phyloP scores from a whole-genome alignment of 2,113 vertebrate species.

The Lagopus leucura region DNA sequence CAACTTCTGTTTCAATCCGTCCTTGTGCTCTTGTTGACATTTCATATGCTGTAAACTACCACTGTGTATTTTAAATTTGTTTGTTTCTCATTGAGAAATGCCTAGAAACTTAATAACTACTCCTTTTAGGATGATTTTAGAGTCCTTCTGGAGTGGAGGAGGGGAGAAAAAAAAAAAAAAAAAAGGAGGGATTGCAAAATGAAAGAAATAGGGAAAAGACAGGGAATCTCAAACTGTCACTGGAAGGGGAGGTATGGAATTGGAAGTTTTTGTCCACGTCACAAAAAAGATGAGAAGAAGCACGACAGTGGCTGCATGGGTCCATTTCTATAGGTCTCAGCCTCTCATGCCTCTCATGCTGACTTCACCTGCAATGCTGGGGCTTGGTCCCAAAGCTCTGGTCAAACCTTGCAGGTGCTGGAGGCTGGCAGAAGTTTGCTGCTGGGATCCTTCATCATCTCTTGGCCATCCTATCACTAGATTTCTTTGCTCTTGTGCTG shows the following conservation, averaged over 20 bases:
- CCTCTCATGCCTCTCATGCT: neutral
- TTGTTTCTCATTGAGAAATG: neutral
- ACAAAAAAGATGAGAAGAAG: neutral
- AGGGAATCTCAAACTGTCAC: neutral
- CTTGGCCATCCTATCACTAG: neutral
- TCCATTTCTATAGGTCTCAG: neutral
- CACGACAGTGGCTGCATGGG: rapidly evolving
- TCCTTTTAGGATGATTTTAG: neutral
- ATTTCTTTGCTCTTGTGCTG: rapidly evolving
- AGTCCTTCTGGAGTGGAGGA: too few species aligned
- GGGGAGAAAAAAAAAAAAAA: too few species aligned
- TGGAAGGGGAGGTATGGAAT: neutral
- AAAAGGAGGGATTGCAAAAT: neutral
- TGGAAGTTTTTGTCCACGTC: neutral
- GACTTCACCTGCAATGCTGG: rapidly evolving
- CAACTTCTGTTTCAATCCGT: neutral
- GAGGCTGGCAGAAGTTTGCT: neutral
- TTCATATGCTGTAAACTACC: neutral
- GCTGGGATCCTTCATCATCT: neutral
- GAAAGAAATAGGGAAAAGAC: neutral
- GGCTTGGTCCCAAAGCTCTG: neutral
- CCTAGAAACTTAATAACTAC: neutral
- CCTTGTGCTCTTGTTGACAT: neutral
- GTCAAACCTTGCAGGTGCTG: neutral
- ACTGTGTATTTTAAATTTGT: neutral